These are phyloP conservation scores for Athrips mouffetella DNA, from an alignment of 2,888 invertebrate genomes.

Conservation along the genomic window DNA sequence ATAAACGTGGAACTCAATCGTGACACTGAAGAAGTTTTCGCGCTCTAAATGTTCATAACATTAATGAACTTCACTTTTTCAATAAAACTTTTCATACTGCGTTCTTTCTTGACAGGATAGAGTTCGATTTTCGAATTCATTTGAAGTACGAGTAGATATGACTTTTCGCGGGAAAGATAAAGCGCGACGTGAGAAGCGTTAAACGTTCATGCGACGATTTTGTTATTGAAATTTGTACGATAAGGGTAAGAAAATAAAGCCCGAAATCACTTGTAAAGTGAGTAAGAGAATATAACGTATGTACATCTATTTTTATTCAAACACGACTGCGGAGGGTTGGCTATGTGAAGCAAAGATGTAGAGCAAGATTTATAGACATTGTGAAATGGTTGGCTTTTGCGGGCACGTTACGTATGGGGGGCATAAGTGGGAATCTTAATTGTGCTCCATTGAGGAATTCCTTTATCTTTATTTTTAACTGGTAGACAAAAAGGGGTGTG, in stretches of 20 bases:
- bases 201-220: constrained; percentile 39
- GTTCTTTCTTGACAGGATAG: constrained; percentile 18
- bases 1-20: constrained; percentile 49
- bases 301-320: constrained; percentile 59
- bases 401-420: constrained; percentile 49
- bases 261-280: constrained; percentile 38
- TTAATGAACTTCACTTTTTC: constrained; percentile 14
- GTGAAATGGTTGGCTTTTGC: constrained; percentile 58
- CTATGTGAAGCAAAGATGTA: no score
- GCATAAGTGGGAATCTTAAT: constrained; percentile 67
- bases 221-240: constrained; percentile 46
- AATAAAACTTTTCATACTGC: constrained; percentile 34
- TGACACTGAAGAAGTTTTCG: constrained; percentile 49
- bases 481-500: no score
- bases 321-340: constrained; percentile 39
- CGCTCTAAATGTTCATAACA: constrained; percentile 37
- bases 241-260: constrained; percentile 42
- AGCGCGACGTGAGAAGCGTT: constrained; percentile 60
- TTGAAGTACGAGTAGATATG: constrained; percentile 37
- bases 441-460: constrained; percentile 69
- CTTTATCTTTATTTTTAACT: constrained; percentile 61
- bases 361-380: constrained; percentile 60
- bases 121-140: constrained; percentile 9
- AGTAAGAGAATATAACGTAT: no score
- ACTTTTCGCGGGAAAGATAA: constrained; percentile 42